Evolutionary conservation across 2,113 vertebrate genomes (phyloP), one percentile per base, ranked within the genome.

Genomic region (Triplophysa tibetana): DNA sequence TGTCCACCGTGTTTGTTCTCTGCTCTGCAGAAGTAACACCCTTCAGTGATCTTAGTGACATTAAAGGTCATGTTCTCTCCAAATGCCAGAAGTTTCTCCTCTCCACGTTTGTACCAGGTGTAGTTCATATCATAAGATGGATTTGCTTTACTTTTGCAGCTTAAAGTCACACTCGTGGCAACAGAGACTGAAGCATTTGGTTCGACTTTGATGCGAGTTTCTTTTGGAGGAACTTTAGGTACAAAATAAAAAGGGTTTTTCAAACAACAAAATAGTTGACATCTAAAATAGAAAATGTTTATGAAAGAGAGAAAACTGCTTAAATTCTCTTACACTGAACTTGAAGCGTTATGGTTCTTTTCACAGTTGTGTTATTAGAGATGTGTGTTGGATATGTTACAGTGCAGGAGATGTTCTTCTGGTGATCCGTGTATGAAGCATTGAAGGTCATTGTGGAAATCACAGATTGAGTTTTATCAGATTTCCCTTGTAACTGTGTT

Each of bases 281-380:
- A 54, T 54, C 14, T 54, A 2, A 5, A 4, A 54, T 54, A 54
- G 33, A 54, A 16, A 17, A 54, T 17, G 4, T 17, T 54, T 54
- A 54, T 41, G 16, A 68, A 68, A 24, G 14, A n/a, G n/a, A 48
- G 19, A 12, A 70, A 70, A 43, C 3, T 54, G 4, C 21, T 13
- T 17, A 14, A 11, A 9, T 17, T 52, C 17, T 67, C 86, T 89
- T 73, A 89, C 88, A 87, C 67, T 38, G 54, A 77, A 89, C 80
- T 17, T 1, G 58, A 4, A 87, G 82, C 45, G 62, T 76, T 41
- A n/a, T 3, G 9, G 1, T 19, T 3, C 8, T n/a, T n/a, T 50
- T 41, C 13, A 66, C 77, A n/a, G 19, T 68, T 43, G 60, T 61
- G 23, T 4, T 21, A 29, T 14, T 2, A 29, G 8, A 3, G 24